Base-by-base conservation (phyloP, 2,888 invertebrate species). In the Clunio marinus region DNA sequence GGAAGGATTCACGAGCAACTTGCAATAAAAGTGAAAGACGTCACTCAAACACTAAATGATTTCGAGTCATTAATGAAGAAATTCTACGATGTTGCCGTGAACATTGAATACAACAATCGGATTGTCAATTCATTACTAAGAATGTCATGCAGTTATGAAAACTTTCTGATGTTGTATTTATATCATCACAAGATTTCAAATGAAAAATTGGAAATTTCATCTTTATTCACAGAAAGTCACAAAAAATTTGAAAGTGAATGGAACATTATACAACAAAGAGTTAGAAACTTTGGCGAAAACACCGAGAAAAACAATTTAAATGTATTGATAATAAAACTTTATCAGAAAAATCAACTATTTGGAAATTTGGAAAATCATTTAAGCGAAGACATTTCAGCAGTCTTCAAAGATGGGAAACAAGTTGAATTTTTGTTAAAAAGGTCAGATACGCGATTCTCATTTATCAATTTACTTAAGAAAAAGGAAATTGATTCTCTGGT, bases 251-350 rank as follows among this genome's bases (percentile, higher is more conserved):
- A 67, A 15, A 28, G 25, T 37, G 68, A 68, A 15, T 68, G 68
- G 68, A 57, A 68, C 25, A 68, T 68, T 24, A 58, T 68, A n/a
- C 57, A 68, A 10, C 68, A 68, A 22, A 28, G 68, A 37, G 58
- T 68, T 5, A 57, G 25, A 10, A 68, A 68, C 25, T 68, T 68
- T 41, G 68, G 68, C 0, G 58, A 68, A 27, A 35, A 1, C 1
- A 58, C 41, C 8, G 68, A 68, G 58, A 68, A 68, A 28, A 58
- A 58, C 37, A 24, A 58, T 20, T 41, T 55, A 15, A 68, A 68
- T 37, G 7, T 25, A 1, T 27, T 68, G 8, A 22, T 28, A 22
- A 27, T 68, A 25, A 57, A 68, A 27, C 68, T 41, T 2, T 10
- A 24, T 4, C 17, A 35, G 13, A 68, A 68, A 28, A 25, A 24